These are phyloP conservation scores for Anguilla rostrata DNA, from an alignment of 2,113 vertebrate genomes.

Conservation along the genomic window DNA sequence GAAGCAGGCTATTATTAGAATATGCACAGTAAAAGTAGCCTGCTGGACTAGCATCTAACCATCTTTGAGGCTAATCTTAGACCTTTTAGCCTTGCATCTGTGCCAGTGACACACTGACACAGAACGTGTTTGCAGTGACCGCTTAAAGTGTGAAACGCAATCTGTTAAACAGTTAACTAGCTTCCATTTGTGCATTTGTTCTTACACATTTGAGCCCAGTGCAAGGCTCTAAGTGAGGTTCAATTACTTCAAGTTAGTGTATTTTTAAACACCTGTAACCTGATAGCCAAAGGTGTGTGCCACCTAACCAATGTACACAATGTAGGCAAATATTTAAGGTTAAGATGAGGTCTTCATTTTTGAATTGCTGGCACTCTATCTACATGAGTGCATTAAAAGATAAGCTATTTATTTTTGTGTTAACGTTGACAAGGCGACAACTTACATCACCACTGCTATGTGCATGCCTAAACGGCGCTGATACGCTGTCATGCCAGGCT, in stretches of 20 bases:
- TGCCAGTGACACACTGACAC: background rate
- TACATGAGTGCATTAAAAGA: background rate
- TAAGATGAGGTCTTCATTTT: conserved; percentile 1
- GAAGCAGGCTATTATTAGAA: background rate
- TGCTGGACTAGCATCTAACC: background rate
- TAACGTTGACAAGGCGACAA: background rate
- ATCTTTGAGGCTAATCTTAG: background rate
- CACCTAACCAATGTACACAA: conserved; percentile 22
- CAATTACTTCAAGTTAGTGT: background rate
- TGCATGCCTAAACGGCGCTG: background rate
- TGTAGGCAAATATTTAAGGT: conserved; percentile 29
- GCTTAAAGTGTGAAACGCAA: background rate
- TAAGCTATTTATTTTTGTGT: no score
- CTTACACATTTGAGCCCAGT: background rate
- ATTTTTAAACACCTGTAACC: conserved; percentile 22
- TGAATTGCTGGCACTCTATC: background rate
- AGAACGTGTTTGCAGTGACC: background rate
- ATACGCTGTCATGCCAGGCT: background rate
- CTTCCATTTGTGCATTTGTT: background rate
- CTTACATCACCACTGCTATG: background rate
- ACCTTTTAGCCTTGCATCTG: background rate
- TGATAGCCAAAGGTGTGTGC: background rate
- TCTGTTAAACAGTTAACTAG: background rate
- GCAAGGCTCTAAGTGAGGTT: background rate
- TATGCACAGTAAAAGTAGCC: background rate